These are phyloP conservation scores for Scolanthus callimorphus DNA, from an alignment of 92 coral and sea anemone genomes.

Conservation along the genomic window DNA sequence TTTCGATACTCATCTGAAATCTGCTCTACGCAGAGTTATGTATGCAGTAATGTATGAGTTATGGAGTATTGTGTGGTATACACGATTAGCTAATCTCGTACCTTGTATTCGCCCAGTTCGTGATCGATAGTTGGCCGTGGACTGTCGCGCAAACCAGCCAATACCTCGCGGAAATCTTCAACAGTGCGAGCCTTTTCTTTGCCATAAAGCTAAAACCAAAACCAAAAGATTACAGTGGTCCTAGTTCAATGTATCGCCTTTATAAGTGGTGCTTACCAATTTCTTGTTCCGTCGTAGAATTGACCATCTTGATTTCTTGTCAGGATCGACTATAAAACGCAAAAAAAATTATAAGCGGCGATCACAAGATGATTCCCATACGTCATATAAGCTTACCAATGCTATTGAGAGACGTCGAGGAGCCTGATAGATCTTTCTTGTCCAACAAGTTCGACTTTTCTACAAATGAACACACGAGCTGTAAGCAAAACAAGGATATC, in stretches of 20 bases:
- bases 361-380: too few relatives aligned
- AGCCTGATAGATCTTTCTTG: constrained; percentile 49
- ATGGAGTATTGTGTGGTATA: too few relatives aligned
- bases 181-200: constrained; percentile 63
- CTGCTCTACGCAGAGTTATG: too few relatives aligned
- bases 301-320: constrained; percentile 96
- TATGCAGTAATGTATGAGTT: too few relatives aligned
- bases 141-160: constrained; percentile 64
- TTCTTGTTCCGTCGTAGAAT: constrained; percentile 86
- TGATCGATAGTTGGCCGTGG: constrained; percentile 51
- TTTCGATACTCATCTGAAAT: too few relatives aligned
- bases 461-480: too few relatives aligned
- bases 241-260: too few relatives aligned
- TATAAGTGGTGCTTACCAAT: constrained; percentile 50
- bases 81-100: constrained; percentile 2
- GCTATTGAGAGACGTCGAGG: constrained; percentile 70
- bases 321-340: constrained; percentile 60
- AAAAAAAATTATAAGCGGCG: too few relatives aligned
- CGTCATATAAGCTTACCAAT: constrained; percentile 62
- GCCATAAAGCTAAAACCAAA: constrained; percentile 4
- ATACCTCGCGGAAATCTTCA: constrained; percentile 68
- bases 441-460: constrained; percentile 10
- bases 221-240: too few relatives aligned
- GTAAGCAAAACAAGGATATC: too few relatives aligned
- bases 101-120: constrained; percentile 73